Base-by-base conservation (phyloP, 1,140 invertebrate species). In the Manduca sexta region DNA sequence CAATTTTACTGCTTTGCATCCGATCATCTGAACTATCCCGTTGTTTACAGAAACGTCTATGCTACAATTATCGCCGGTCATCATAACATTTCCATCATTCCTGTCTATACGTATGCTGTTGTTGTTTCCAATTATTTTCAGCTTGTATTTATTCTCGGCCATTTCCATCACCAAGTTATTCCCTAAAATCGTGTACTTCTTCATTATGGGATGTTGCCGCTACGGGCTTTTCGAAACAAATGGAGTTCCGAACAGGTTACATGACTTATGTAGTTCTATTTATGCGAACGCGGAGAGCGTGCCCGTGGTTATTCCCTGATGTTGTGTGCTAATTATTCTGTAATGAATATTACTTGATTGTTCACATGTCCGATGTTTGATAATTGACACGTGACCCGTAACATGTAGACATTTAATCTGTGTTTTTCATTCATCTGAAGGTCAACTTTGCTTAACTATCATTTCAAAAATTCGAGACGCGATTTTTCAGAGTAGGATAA, bases 101-200 rank as follows among this genome's bases (percentile, higher is more conserved):
- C 33, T 63, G 3, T 34, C 30, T 11, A 59, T 54, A 13, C 40
- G 52, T 6, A 63, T 50, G 12, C 41, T 38, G 15, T 59, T 59
- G 12, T 59, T 63, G 14, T 56, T 45, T 12, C 60, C 60, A 5
- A 59, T 48, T 37, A 63, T 59, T 17, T 51, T 53, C 16, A 63
- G 39, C 15, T 40, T 38, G 16, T 48, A 41, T 10, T 21, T 16
- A 34, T 63, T 63, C 29, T 52, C 47, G 3, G 29, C 13, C 41
- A 63, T 47, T 34, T 56, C 49, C 29, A 63, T 51, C n/a, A 47
- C 49, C 38, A 59, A 51, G 50, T 59, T 63, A 40, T 53, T 56
- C 2, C 52, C 56, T 3, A 44, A 44, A 2, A 63, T 8, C 7
- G 18, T 29, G 34, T 56, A 59, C n/a, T 59, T 50, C 47, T 63